A percentile compares a stretch with the other conserved stretches of the same genome.
These are phyloP conservation scores for Vulpes lagopus DNA, from an alignment of 2,113 vertebrate species.

Conservation along the genomic window DNA sequence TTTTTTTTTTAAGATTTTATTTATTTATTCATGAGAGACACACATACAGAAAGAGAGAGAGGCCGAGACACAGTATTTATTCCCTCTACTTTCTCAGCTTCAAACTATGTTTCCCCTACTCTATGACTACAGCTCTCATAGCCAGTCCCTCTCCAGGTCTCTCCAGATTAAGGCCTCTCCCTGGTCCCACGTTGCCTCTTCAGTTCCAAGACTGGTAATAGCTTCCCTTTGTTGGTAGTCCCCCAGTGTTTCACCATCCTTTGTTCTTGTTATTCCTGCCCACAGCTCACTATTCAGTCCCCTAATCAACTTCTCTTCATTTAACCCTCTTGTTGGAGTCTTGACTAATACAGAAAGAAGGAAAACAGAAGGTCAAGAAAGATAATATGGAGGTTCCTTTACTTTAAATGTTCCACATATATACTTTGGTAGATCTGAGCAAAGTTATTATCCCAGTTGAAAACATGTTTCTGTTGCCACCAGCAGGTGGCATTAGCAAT, in stretches of 20 bases:
- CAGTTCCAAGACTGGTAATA: neutral
- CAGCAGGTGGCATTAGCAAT: slow-evolving; percentile 57
- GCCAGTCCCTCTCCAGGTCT: neutral
- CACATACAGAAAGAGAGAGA: no score
- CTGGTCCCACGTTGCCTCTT: neutral
- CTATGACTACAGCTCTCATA: neutral
- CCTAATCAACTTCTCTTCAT: neutral
- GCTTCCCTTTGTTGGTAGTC: neutral
- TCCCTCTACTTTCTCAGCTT: neutral
- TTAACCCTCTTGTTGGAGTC: neutral
- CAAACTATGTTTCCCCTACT: neutral
- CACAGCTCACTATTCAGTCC: neutral
- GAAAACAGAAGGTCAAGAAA: neutral
- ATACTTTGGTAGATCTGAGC: neutral
- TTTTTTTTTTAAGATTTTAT: neutral
- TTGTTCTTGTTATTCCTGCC: neutral
- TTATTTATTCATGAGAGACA: no score
- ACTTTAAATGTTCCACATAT: neutral
- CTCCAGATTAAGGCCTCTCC: neutral
- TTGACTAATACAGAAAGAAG: neutral
- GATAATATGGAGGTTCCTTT: neutral
- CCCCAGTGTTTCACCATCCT: neutral
- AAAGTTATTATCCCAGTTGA: neutral
- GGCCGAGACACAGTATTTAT: neutral
- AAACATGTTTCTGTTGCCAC: slow-evolving; percentile 15